Evolutionary conservation across 2,888 invertebrate genomes (phyloP).

Genomic region (Hylaea fasciaria): DNA sequence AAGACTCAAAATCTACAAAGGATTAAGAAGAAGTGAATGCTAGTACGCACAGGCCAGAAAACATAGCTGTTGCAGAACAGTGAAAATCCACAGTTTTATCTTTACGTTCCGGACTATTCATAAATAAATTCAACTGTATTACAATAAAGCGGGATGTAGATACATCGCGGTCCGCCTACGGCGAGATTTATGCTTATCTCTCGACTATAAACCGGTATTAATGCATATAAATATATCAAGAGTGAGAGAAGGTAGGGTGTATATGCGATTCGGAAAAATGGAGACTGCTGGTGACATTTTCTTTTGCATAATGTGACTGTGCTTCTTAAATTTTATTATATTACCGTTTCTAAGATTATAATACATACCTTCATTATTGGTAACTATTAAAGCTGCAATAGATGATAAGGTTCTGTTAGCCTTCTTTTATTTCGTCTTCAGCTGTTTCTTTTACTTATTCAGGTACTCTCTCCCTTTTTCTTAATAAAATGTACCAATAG

Average conservation of each 20-base stretch:
- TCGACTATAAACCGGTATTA: constrained; percentile 73
- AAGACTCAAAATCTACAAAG: no score
- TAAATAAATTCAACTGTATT: constrained; percentile 68
- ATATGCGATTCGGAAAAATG: constrained; percentile 30
- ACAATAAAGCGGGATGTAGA: constrained; percentile 73
- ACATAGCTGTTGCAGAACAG: constrained; percentile 41
- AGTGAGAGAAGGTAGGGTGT: constrained; percentile 55
- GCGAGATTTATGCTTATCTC: constrained; percentile 77
- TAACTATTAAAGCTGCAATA: no score
- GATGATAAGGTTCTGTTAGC: no score
- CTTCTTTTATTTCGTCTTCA: no score
- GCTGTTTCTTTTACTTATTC: no score
- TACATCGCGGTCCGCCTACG: constrained; percentile 64
- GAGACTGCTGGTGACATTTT: constrained; percentile 5
- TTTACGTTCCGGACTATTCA: constrained; percentile 57
- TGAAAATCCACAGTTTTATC: constrained; percentile 50
- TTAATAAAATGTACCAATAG: no score
- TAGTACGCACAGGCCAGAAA: not conserved
- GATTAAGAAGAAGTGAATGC: no score
- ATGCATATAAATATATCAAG: constrained; percentile 78
- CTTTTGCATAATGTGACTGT: not conserved
- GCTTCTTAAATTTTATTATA: not conserved
- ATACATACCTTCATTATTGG: no score
- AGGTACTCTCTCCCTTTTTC: no score
- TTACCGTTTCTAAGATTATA: no score